phyloP scores from a whole-genome alignment of 1,140 invertebrate genomes.

The Cotesia chilonis region DNA sequence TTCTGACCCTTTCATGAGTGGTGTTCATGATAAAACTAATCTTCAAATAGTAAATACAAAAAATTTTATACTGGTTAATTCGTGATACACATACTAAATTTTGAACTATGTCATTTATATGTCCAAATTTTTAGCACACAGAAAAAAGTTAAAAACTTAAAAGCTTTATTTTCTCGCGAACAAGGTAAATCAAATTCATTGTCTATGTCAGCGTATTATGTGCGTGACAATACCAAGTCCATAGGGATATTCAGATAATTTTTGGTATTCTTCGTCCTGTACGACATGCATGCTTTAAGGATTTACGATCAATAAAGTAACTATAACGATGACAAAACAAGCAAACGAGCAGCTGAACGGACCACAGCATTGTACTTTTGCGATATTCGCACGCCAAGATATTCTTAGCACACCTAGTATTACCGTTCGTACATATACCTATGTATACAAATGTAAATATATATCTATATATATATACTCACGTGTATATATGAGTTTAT shows the following conservation, averaged over 20 bases:
- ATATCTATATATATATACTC: too few relatives aligned
- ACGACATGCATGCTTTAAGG: constrained; percentile 41
- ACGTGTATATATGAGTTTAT: constrained; percentile 6
- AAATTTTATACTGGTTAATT: too few relatives aligned
- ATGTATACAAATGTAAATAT: constrained; percentile 10
- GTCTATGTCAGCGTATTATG: not conserved
- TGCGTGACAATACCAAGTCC: constrained; percentile 17
- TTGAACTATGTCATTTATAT: not conserved
- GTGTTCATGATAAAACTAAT: too few relatives aligned
- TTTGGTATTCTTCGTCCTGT: constrained; percentile 36
- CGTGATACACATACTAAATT: too few relatives aligned
- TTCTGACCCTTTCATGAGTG: too few relatives aligned
- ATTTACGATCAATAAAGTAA: constrained; percentile 63
- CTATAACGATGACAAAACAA: constrained; percentile 59
- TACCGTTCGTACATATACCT: not conserved
- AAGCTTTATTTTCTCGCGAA: constrained; percentile 19
- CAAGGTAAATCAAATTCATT: constrained; percentile 1
- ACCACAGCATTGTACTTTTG: constrained; percentile 43
- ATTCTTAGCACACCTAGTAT: constrained; percentile 7
- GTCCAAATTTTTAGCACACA: not conserved
- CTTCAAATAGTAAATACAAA: too few relatives aligned
- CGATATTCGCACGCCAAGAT: constrained; percentile 39
- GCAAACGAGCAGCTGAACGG: constrained; percentile 38
- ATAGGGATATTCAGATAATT: constrained; percentile 22
- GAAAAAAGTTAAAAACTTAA: not conserved